phyloP scores from a whole-genome alignment of 2,113 vertebrate species.

The Misgurnus anguillicaudatus region DNA sequence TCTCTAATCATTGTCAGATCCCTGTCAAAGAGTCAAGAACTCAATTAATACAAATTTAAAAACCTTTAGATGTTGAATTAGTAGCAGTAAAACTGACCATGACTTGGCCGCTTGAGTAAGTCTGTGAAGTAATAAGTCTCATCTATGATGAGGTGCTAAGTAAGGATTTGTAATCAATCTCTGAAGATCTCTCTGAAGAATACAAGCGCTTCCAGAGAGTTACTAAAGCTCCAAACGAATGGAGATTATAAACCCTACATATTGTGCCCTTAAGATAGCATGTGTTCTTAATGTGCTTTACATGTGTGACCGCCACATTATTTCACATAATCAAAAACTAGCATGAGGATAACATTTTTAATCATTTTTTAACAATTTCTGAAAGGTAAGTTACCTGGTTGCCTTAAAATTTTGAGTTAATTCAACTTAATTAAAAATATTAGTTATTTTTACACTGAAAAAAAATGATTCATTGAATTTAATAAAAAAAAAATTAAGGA shows the following conservation, averaged over 20 bases:
- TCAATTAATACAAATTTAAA: slow-evolving; percentile 47
- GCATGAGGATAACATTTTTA: no score
- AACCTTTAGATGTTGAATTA: slow-evolving; percentile 47
- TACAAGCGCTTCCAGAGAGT: slow-evolving; percentile 2
- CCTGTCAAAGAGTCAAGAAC: slow-evolving; percentile 39
- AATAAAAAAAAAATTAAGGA: no score
- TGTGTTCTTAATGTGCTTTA: not conserved
- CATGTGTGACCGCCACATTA: no score
- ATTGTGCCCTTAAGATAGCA: no score
- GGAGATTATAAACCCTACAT: not conserved
- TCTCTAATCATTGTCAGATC: slow-evolving; percentile 56
- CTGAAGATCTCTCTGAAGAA: slow-evolving; percentile 20
- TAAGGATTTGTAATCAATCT: slow-evolving; percentile 39
- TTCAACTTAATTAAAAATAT: no score
- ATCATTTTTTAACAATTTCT: no score
- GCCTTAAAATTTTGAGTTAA: no score
- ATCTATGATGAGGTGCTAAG: slow-evolving; percentile 46
- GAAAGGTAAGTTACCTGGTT: no score
- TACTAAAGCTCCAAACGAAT: not conserved
- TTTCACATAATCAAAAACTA: no score
- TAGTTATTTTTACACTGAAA: no score
- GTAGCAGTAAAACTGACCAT: slow-evolving; percentile 51
- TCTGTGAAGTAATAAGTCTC: slow-evolving; percentile 42
- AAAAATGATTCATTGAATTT: no score
- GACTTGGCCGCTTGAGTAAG: slow-evolving; percentile 39